These are phyloP conservation scores for Acropora yongei DNA, from an alignment of 64 coral and sea anemone species.

Conservation along the genomic window DNA sequence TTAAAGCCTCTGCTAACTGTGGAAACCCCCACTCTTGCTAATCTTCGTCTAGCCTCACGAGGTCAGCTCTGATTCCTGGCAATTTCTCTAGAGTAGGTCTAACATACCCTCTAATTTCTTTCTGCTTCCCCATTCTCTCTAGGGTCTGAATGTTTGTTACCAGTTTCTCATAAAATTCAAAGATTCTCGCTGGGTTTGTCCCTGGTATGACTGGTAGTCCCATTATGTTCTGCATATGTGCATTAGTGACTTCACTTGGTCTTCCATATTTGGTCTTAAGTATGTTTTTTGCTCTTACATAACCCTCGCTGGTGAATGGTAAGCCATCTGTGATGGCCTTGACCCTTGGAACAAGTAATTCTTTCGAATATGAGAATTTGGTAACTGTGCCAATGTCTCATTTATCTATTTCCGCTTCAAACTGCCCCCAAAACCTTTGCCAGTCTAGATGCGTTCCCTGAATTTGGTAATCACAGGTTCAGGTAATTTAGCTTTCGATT, in stretches of 20 bases:
- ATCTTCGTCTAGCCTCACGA: slow-evolving; percentile 47
- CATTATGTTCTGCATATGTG: slow-evolving; percentile 52
- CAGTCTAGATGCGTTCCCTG: slow-evolving; percentile 64
- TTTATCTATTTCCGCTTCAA: slow-evolving; percentile 69
- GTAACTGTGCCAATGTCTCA: slow-evolving; percentile 51
- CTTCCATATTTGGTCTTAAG: slow-evolving; percentile 63
- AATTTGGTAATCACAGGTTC: slow-evolving; percentile 53
- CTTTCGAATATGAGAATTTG: slow-evolving; percentile 68
- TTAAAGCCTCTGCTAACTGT: slow-evolving; percentile 52
- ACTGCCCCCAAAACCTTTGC: slow-evolving; percentile 54
- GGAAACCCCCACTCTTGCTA: slow-evolving; percentile 72
- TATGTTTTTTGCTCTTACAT: slow-evolving; percentile 36
- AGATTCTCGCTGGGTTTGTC: slow-evolving; percentile 11
- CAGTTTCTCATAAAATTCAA: slow-evolving; percentile 40
- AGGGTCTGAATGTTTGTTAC: slow-evolving; percentile 11
- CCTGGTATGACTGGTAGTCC: slow-evolving; percentile 16
- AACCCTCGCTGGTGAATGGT: slow-evolving; percentile 56
- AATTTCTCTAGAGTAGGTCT: slow-evolving; percentile 62
- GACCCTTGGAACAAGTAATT: slow-evolving; percentile 56
- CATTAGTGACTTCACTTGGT: slow-evolving; percentile 55
- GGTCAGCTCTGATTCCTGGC: slow-evolving; percentile 63
- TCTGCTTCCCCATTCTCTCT: slow-evolving; percentile 41
- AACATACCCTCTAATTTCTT: slow-evolving; percentile 55
- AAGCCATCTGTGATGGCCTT: slow-evolving; percentile 36
- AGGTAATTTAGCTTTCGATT: slow-evolving; percentile 48